These are phyloP conservation scores for Larimichthys crocea DNA, from an alignment of 2,113 vertebrate species.

Conservation along the genomic window DNA sequence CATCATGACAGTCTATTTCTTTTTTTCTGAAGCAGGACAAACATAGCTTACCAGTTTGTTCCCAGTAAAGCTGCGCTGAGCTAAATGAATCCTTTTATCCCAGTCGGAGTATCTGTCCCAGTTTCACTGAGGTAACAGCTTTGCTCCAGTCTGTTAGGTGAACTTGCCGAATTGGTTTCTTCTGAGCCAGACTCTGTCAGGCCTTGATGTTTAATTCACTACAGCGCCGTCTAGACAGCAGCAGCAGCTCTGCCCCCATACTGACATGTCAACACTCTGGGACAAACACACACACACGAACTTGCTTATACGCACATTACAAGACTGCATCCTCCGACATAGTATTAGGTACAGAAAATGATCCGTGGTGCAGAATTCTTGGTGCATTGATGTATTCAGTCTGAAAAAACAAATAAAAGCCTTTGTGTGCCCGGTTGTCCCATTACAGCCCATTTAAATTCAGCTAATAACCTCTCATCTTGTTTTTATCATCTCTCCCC, in stretches of 20 bases:
- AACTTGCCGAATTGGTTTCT: constrained; percentile 63
- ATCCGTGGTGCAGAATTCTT: constrained; percentile 3
- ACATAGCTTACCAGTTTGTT: constrained; percentile 55
- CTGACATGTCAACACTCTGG: constrained; percentile 45
- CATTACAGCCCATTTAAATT: constrained; percentile 21
- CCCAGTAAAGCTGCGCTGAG: constrained; percentile 48
- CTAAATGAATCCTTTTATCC: constrained; percentile 54
- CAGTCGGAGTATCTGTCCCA: constrained; percentile 47
- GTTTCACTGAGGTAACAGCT: constrained; percentile 54
- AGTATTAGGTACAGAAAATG: not conserved
- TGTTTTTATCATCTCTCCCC: constrained; percentile 9
- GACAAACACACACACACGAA: constrained; percentile 32
- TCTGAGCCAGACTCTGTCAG: constrained; percentile 58
- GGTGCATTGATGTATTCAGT: not conserved
- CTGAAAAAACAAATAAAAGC: not conserved
- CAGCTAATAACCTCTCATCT: constrained; percentile 12
- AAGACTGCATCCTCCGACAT: not conserved
- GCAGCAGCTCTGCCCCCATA: constrained; percentile 45
- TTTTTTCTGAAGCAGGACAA: constrained; percentile 52
- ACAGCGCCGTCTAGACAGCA: constrained; percentile 68
- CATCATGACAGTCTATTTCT: constrained; percentile 27
- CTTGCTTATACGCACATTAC: not conserved
- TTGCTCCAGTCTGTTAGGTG: constrained; percentile 54
- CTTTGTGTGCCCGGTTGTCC: not conserved
- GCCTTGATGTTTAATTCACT: constrained; percentile 77